Evolutionary conservation across 2,797 vertebrate genomes (phyloP), one percentile per base, ranked within the genome.

Genomic region (Pseudochaenichthys georgianus): DNA sequence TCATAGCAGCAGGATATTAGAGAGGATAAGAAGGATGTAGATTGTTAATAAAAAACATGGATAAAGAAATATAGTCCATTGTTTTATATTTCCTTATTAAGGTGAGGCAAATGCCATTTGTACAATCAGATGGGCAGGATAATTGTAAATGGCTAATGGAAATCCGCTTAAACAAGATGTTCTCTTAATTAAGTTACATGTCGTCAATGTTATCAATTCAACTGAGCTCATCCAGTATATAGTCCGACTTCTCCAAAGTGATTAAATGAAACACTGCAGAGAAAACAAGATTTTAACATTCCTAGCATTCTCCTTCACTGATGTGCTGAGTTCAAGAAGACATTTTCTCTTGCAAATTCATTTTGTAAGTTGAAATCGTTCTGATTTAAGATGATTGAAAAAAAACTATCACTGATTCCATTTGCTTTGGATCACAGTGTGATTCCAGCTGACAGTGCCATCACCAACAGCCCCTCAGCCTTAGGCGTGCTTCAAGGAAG

Each of bases 371-470:
- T 64, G 4, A 38, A 72, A 38, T 69, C 19, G n/a, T 52, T 71
- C 21, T 41, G n/a, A 67, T 87, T 60, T 62, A 47, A 52, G 53
- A 34, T 70, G 60, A 76, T 65, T 79, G 21, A 46, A 61, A 74
- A 74, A 23, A 67, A 79, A 15, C 7, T 48, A 31, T 61, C 23
- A 63, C 41, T 66, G 31, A 73, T 71, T 73, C 55, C 23, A 68
- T 77, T 80, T 73, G 62, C 58, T 69, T 60, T 19, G 51, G 69
- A 78, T 89, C 51, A 68, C 70, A 83, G 77, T 61, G 10, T 70
- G 57, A 75, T 78, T 85, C 69, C 38, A 64, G 50, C 71, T 84
- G 69, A 81, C 63, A 78, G 28, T 41, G 17, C 69, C 72, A 61
- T 76, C 50, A 75, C 45, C 73, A 70, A n/a, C 72, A 61, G 46